Evolutionary conservation across 1,140 invertebrate genomes (phyloP), one percentile per base, ranked within the genome.

Genomic region (Coptotermes formosanus): DNA sequence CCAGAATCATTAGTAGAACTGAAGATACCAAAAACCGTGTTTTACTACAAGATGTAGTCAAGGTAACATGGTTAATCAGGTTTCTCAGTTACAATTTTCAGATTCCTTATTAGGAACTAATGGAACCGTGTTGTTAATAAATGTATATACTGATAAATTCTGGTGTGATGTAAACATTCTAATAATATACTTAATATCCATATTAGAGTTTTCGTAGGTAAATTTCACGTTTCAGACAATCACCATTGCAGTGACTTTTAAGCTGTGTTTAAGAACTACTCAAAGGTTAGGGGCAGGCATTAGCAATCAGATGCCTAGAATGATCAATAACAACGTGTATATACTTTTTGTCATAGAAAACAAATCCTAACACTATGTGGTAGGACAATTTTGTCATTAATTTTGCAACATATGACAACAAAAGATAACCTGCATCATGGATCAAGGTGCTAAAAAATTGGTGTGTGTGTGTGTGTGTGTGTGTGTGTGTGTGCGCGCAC

Each of bases 361-460:
- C 48, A 84, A 23, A 52, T 52, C 30, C 83, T 84, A 84, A 30
- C 2, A 84, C 83, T 84, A 84, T 52, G 48, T 48, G 30, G 48
- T 84, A 84, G 25, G 25, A 45, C 83, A 84, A 84, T 84, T 84
- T 84, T 84, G 52, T 59, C 48, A 64, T 85, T 55, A 85, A 44
- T 85, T 82, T 75, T 69, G 85, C 25, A 81, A 30, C n/a, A 85
- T 81, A 44, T 45, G 45, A 85, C 85, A 85, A 32, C 75, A 48
- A 85, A 85, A 55, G 81, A n/a, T 19, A 69, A 55, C 30, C 45
- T 59, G 75, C 38, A 25, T 55, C 75, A 59, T 81, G 64, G 64
- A 43, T 38, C 85, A 85, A 52, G 55, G 85, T 85, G 81, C 64
- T 64, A 75, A 85, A 85, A 85, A 81, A 45, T 85, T 85, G 52